Evolutionary conservation across 1,140 invertebrate species (phyloP).

Genomic region (Diorhabda elongata): DNA sequence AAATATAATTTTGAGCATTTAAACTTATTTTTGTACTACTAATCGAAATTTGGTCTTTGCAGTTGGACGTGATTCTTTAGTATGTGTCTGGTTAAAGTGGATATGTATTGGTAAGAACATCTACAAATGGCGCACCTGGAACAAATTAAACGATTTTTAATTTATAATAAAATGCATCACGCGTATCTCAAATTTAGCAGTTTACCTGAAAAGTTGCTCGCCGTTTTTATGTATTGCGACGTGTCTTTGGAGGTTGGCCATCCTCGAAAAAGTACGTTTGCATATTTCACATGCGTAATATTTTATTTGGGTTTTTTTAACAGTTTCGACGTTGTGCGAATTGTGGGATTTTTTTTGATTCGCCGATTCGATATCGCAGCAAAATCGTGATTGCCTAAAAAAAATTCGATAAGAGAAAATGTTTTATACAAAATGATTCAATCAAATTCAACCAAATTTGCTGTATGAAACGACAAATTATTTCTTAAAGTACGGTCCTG

Average conservation of each 20-base stretch:
- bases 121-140: conserved; percentile 38
- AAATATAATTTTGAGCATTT: too few species aligned
- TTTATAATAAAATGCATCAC: background rate
- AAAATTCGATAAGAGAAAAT: background rate
- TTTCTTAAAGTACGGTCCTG: too few species aligned
- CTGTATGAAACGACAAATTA: background rate
- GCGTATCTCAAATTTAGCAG: background rate
- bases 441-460: background rate
- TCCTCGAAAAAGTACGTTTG: conserved; percentile 38
- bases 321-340: background rate
- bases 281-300: conserved; percentile 37
- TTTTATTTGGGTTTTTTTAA: conserved; percentile 7
- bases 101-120: conserved; percentile 39
- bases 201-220: conserved; percentile 28
- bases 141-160: conserved; percentile 12
- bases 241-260: conserved; percentile 43
- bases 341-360: background rate
- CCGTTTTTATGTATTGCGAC: conserved; percentile 40
- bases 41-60: background rate
- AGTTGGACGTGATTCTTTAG: conserved; percentile 36
- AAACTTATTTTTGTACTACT: too few species aligned
- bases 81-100: conserved; percentile 41
- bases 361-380: background rate
- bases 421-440: background rate
- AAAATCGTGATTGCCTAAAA: background rate